Base-by-base conservation (phyloP, 2,888 invertebrate genomes). In the Drosophila sordidula region DNA sequence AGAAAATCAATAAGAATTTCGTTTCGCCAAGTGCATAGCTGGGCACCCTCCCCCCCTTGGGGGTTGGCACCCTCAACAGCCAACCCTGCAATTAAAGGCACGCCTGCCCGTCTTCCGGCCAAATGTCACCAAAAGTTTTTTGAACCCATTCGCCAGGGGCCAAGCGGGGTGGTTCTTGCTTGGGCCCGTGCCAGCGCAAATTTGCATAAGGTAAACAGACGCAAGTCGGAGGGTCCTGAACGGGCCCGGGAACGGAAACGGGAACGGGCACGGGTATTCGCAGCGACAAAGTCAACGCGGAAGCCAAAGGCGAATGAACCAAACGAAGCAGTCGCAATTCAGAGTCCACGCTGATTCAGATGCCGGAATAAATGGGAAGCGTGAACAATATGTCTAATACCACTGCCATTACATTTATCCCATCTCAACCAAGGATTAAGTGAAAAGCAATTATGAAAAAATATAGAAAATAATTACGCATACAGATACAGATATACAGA, bases 111-210 rank as follows among this genome's bases (percentile, higher is more conserved):
- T 65, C 78, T 69, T 83, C 82, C 88, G 86, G 69, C 83, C 82
- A 87, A 83, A 85, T 87, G 88, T 83, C 82, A 87, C 79, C 86
- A 59, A 74, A 85, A 83, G 82, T 86, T 83, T 87, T 79, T 87
- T 85, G 82, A 83, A 87, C 88, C 42, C 88, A 42, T 77, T 77
- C 26, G 44, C 45, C 16, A 3, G 14, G 29, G 29, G 8, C 29
- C 55, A 59, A 55, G 36, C 39, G 61, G 61, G 67, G 67, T 67
- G 51, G 67, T 39, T n/a, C 18, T 11, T 16, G 44, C 18, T 34
- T 44, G 18, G 61, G 32, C 26, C 36, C 34, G 56, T 45, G 70
- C 47, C 46, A 47, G 38, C 67, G 41, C 39, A 66, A 78, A 87
- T 83, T 87, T 83, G 88, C 82, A 87, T 87, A 76, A 58, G 67